Base-by-base conservation (phyloP, 2,888 invertebrate genomes). In the Mycalesis mineus region DNA sequence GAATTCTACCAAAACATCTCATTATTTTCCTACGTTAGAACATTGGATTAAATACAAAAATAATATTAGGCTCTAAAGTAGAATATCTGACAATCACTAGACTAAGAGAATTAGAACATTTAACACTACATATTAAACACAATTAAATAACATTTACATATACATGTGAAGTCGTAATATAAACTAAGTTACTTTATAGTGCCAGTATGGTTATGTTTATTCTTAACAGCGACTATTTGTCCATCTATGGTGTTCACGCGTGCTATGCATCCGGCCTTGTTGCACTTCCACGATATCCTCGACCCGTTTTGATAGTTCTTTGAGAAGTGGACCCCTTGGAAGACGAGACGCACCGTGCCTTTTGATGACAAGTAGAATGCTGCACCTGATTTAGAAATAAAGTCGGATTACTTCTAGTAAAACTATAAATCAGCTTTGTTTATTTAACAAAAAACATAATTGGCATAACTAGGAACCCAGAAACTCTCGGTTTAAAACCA, bases 251-350 rank as follows among this genome's bases (percentile, higher is more conserved):
- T 82, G 29, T 63, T 69, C 33, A 84, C 64, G 0, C 82, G 73
- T 0, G 82, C 82, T 37, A 66, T 72, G 62, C 84, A 84, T 0
- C 74, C 73, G 0, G 57, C 0, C 61, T 74, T 81, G 63, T 76
- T 81, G 60, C 84, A 84, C 49, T 73, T 77, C 78, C 83, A 83
- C 0, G 83, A 81, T 13, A 80, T 71, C 36, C 66, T 73, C 1
- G 63, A 58, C 1, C 76, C 77, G 17, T 81, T 83, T 53, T 80
- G 79, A 48, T 84, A 82, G 61, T 82, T 82, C 58, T 62, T 78
- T 2, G 78, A 78, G 59, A 68, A 82, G 2, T 71, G 70, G n/a
- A 64, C 45, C 0, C 78, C 79, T 2, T 69, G 58, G 57, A 64
- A 73, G 11, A 74, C 7, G 1, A 82, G 64, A 60, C 78, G 75